These are phyloP conservation scores for Petrocephalus zakoni DNA, from an alignment of 2,113 vertebrate species.

Conservation along the genomic window DNA sequence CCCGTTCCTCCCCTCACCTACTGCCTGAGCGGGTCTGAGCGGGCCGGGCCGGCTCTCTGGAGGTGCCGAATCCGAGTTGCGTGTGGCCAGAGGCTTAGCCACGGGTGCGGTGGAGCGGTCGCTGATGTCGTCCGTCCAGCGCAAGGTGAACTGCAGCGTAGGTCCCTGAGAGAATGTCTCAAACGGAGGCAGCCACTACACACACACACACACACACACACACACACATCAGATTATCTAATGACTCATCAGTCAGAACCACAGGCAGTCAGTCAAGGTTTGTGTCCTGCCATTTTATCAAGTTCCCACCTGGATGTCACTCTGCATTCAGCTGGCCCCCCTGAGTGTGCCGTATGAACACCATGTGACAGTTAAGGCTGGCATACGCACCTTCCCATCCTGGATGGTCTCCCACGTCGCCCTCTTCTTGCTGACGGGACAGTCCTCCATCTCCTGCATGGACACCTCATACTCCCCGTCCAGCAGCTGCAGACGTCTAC, in stretches of 20 bases:
- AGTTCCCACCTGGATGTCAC: no score
- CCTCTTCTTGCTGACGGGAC: conserved; percentile 95
- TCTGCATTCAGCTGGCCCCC: no score
- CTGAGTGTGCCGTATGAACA: not conserved
- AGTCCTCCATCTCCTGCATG: conserved; percentile 98
- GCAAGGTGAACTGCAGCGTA: conserved; percentile 94
- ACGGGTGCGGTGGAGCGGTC: conserved; percentile 89
- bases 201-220: not conserved
- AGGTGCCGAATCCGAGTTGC: conserved; percentile 85
- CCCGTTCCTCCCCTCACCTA: conserved; percentile 63
- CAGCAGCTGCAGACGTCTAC: conserved; percentile 86
- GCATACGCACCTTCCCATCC: conserved; percentile 80
- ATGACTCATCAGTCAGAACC: not conserved
- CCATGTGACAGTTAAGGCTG: not conserved
- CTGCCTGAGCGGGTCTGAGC: conserved; percentile 74
- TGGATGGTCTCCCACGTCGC: conserved; percentile 98
- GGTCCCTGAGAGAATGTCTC: conserved; percentile 99
- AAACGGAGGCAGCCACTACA: conserved; percentile 89
- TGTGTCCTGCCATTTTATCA: not conserved
- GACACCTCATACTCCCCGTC: conserved; percentile 98
- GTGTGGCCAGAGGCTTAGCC: conserved; percentile 88
- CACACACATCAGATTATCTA: not conserved
- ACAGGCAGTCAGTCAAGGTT: not conserved
- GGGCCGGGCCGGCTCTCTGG: conserved; percentile 86
- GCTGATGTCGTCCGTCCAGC: conserved; percentile 86